Percentiles rank a stretch among this genome's conserved stretches.
Conservation (phyloP, 2,113 vertebrate species). For the Macrotis lagotis region DNA sequence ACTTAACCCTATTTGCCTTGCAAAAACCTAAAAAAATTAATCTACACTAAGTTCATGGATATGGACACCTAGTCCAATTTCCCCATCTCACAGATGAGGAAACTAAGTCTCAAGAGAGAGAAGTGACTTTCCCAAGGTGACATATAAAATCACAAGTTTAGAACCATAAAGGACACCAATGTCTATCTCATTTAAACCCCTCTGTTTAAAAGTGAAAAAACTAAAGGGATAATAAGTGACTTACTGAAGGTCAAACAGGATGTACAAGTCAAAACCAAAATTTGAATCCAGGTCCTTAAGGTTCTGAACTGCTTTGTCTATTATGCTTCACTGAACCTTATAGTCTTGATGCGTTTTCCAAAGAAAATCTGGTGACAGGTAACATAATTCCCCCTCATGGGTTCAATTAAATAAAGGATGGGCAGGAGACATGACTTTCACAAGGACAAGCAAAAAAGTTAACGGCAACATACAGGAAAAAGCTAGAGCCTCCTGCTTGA, state of each 20-base stretch:
- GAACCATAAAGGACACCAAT: neutral
- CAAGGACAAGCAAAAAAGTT: neutral
- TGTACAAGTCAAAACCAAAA: neutral
- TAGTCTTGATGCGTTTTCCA: neutral
- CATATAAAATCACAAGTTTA: neutral
- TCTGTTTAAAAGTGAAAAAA: neutral
- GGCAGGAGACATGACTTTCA: neutral
- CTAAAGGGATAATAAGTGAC: neutral
- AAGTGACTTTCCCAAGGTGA: neutral
- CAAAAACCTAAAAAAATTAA: too few relatives aligned
- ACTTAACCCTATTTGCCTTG: too few relatives aligned
- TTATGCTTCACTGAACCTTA: neutral
- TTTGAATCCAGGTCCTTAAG: neutral
- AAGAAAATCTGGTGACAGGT: neutral
- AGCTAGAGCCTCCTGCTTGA: neutral
- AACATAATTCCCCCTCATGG: neutral
- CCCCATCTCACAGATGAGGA: neutral
- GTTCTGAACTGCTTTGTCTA: neutral
- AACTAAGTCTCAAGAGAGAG: neutral
- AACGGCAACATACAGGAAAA: neutral
- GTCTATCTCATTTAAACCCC: neutral
- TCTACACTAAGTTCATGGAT: too few relatives aligned
- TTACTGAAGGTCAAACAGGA: neutral
- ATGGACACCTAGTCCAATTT: neutral
- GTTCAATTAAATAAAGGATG: neutral